A percentile compares a stretch with the other conserved stretches of the same genome.
phyloP scores from a whole-genome alignment of 2,797 vertebrate genomes.

The Synanceia verrucosa region DNA sequence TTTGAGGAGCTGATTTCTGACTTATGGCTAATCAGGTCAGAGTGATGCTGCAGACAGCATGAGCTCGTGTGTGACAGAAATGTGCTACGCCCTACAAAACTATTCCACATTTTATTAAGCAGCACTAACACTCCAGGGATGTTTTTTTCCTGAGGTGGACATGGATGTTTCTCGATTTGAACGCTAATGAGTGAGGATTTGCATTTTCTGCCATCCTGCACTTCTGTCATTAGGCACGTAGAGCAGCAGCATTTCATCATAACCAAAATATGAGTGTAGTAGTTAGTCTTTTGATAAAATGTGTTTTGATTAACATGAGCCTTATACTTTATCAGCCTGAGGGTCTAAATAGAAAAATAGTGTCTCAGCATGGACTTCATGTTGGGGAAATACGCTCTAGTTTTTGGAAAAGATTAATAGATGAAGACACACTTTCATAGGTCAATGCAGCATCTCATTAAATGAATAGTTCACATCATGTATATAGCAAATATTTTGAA shows the following conservation, averaged over 20 bases:
- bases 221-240: constrained; percentile 41
- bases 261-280: constrained; percentile 24
- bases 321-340: not conserved
- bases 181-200: constrained; percentile 15
- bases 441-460: not conserved
- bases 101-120: constrained; percentile 8
- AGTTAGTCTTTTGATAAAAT: not conserved
- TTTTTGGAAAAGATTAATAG: not conserved
- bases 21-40: not conserved
- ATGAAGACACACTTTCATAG: not conserved
- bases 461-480: not conserved
- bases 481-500: no score
- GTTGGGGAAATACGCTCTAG: not conserved
- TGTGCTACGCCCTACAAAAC: constrained; percentile 24
- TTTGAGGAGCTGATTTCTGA: constrained; percentile 14
- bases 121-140: constrained; percentile 10
- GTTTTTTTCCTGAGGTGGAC: constrained; percentile 10
- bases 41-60: constrained; percentile 11
- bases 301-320: constrained; percentile 10
- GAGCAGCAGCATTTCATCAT: constrained; percentile 4
- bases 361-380: not conserved
- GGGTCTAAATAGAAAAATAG: not conserved
- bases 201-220: constrained; percentile 23
- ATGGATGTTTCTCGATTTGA: constrained; percentile 5
- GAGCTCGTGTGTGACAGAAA: constrained; percentile 24